A percentile compares a stretch with the other conserved stretches of the same genome.
Conservation (phyloP, 2,888 invertebrate species). For the Prostheceraeus crozeri region DNA sequence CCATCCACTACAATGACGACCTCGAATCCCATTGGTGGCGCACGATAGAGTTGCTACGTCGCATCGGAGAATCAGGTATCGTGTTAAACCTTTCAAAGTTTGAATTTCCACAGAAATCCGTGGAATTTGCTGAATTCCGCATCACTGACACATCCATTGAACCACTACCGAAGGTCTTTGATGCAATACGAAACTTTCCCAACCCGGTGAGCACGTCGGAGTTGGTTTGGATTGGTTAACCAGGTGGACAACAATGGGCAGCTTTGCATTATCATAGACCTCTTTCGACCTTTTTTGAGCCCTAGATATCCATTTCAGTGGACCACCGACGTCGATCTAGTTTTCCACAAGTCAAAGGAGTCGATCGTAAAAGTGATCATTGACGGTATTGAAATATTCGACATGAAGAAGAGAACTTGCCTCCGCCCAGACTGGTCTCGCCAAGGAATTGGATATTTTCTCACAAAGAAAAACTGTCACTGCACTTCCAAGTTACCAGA, state of each 20-base stretch:
- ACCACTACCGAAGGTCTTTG: conserved; percentile 11
- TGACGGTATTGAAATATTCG: neutral
- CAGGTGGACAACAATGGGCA: conserved; percentile 43
- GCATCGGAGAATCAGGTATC: conserved; percentile 17
- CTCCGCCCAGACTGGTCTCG: conserved; percentile 13
- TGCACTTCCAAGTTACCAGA: conserved; percentile 3
- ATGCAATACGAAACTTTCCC: conserved; percentile 15
- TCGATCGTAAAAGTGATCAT: conserved; percentile 16
- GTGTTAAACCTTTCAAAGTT: conserved; percentile 6
- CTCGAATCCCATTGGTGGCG: conserved; percentile 28
- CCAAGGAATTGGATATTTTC: conserved; percentile 19
- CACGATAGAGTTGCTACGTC: conserved; percentile 12
- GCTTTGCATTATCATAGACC: conserved; percentile 39
- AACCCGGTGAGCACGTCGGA: conserved; percentile 24
- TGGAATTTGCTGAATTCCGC: conserved; percentile 18
- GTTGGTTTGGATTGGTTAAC: conserved; percentile 44
- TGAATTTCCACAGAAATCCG: neutral
- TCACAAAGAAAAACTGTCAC: conserved; percentile 1
- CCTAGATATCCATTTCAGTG: conserved; percentile 36
- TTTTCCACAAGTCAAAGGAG: too few species aligned
- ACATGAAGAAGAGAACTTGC: conserved; percentile 17
- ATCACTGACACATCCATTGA: conserved; percentile 21
- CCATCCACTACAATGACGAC: conserved; percentile 22
- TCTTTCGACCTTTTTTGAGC: conserved; percentile 40
- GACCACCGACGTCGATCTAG: too few species aligned